Percentiles rank a stretch among this genome's conserved stretches.
phyloP scores from a whole-genome alignment of 2,113 vertebrate genomes.

The Toxotes chatareus region DNA sequence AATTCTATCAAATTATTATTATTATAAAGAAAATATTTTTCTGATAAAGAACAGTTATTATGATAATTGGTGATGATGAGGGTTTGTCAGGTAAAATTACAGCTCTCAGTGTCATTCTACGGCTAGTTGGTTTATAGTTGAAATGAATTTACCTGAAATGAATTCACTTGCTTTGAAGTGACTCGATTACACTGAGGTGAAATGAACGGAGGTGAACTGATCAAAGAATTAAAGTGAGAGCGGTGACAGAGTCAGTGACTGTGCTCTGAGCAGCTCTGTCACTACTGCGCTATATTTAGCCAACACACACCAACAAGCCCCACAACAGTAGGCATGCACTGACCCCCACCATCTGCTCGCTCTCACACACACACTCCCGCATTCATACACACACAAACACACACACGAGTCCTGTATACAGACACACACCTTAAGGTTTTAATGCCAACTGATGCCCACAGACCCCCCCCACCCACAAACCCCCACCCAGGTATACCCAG shows the following conservation, averaged over 20 bases:
- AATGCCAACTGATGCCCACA: constrained; percentile 63
- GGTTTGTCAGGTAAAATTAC: constrained; percentile 1
- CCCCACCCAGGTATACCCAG: constrained; percentile 32
- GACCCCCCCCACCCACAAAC: constrained; percentile 13
- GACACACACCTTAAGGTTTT: constrained; percentile 60
- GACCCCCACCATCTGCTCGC: constrained; percentile 83
- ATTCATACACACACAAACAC: constrained; percentile 26
- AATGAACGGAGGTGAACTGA: constrained; percentile 44
- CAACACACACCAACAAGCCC: constrained; percentile 66
- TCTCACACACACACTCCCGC: constrained; percentile 41
- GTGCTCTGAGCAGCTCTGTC: constrained; percentile 65
- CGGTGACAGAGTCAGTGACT: constrained; percentile 30
- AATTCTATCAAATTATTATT: neutral
- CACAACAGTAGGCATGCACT: constrained; percentile 67
- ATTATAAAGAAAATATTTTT: neutral
- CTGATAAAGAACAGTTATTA: neutral
- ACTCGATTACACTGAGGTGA: constrained; percentile 22
- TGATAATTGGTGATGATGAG: neutral
- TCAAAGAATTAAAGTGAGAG: constrained; percentile 47
- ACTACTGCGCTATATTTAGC: constrained; percentile 82
- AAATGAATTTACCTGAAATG: constrained; percentile 28
- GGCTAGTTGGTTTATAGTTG: neutral
- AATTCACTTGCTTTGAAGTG: constrained; percentile 34
- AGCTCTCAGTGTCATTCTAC: constrained; percentile 12
- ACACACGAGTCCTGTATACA: constrained; percentile 32